phyloP scores from a whole-genome alignment of 2,888 invertebrate species.

The Apocheima hispidaria region DNA sequence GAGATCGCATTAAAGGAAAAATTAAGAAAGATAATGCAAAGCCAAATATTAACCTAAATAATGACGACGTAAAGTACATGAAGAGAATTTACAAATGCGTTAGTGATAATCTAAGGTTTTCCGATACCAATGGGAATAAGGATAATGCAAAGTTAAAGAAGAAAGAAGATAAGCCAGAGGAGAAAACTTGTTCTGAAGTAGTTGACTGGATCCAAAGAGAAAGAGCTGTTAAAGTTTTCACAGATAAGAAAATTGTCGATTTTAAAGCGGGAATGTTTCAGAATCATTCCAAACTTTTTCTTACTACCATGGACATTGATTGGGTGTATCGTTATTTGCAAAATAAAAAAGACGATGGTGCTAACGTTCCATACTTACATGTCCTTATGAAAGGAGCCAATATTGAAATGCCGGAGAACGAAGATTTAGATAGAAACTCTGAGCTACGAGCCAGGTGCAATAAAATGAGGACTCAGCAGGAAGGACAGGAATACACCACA shows the following conservation, averaged over 20 bases:
- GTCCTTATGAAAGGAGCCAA: not conserved
- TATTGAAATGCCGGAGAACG: not conserved
- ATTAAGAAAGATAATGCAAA: not conserved
- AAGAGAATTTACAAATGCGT: not conserved
- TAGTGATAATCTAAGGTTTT: not conserved
- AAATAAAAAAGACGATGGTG: not conserved
- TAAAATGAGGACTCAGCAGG: not conserved
- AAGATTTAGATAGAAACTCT: constrained; percentile 2
- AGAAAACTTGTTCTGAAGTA: not conserved
- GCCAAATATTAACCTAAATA: not conserved
- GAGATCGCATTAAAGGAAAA: not conserved
- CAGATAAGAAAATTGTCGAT: not conserved
- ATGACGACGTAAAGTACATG: not conserved
- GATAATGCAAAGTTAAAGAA: not conserved
- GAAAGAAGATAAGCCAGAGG: not conserved
- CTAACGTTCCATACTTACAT: not conserved
- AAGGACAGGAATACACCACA: not conserved
- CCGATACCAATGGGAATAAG: not conserved
- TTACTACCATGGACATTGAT: constrained; percentile 1
- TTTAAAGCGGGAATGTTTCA: not conserved
- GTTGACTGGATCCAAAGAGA: not conserved
- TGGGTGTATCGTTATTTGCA: constrained; percentile 2
- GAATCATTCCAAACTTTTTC: not conserved
- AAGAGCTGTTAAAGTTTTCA: not conserved
- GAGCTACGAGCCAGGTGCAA: not conserved